Evolutionary conservation across 2,113 vertebrate species (phyloP).

Genomic region (Corapipo altera): DNA sequence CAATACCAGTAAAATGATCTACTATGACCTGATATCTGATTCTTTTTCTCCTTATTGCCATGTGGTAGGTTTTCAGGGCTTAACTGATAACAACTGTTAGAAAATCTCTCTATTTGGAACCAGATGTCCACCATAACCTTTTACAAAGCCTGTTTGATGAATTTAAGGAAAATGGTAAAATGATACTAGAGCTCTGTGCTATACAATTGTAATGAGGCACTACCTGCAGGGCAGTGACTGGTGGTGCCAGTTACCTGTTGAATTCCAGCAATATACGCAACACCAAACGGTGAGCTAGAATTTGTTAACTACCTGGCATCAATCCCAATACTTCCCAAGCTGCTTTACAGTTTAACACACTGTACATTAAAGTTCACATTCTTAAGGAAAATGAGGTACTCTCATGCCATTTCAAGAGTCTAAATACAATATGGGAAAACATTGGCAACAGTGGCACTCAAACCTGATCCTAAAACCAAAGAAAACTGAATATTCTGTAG

Average conservation of each 20-base stretch:
- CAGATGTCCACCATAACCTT: neutral
- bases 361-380: neutral
- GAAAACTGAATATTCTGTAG: neutral
- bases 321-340: neutral
- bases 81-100: neutral
- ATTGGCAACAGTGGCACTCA: neutral
- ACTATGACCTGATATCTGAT: accelerated
- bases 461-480: neutral
- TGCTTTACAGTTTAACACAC: neutral
- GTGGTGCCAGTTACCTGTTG: neutral
- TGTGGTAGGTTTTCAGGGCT: neutral
- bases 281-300: neutral
- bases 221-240: too few species aligned
- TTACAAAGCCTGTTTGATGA: neutral
- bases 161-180: neutral
- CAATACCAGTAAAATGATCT: neutral
- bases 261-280: neutral
- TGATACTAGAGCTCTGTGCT: neutral
- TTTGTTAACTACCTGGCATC: neutral
- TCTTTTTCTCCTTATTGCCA: neutral
- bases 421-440: neutral
- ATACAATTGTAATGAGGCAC: accelerated
- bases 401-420: neutral
- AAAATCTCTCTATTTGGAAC: neutral
- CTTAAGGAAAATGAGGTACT: neutral